A percentile compares a stretch with the other conserved stretches of the same genome.
Conservation (phyloP, 1,140 invertebrate species). For the Chlorops oryzae region DNA sequence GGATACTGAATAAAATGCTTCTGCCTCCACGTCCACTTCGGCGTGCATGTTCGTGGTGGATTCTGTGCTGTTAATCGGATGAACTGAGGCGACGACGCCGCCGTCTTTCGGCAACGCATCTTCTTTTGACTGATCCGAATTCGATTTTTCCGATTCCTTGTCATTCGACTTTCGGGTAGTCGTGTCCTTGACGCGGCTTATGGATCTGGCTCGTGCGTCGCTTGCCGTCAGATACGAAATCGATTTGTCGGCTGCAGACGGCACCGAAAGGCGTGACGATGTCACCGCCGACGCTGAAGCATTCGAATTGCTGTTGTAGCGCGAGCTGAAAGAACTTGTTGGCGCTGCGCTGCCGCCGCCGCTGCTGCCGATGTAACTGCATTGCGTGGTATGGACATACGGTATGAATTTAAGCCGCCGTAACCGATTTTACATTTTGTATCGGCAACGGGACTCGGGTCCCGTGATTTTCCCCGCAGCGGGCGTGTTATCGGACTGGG, state of each 20-base stretch:
- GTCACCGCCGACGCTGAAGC: slow-evolving; percentile 3
- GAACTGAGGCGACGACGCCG: no score
- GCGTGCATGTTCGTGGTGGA: no score
- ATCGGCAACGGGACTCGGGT: slow-evolving; percentile 23
- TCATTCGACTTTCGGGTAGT: slow-evolving; percentile 20
- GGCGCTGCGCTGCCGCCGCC: slow-evolving; percentile 1
- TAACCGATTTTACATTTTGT: slow-evolving; percentile 15
- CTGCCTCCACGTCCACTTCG: slow-evolving; percentile 14
- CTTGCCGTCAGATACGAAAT: slow-evolving; percentile 42
- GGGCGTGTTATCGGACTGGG: slow-evolving; percentile 35
- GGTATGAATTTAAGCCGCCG: slow-evolving; percentile 7
- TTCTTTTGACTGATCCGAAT: background rate
- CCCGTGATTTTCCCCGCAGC: slow-evolving; percentile 35
- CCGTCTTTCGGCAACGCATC: background rate
- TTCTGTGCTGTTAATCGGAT: no score
- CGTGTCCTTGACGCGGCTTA: slow-evolving; percentile 30
- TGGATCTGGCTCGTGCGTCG: slow-evolving; percentile 37
- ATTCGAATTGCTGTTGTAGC: slow-evolving; percentile 7
- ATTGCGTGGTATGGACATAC: slow-evolving; percentile 10
- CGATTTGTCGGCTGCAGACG: slow-evolving; percentile 19
- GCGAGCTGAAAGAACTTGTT: slow-evolving; percentile 10
- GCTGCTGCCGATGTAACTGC: no score
- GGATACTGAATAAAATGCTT: slow-evolving; percentile 52
- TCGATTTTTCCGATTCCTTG: slow-evolving; percentile 26
- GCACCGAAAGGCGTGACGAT: slow-evolving; percentile 1